Conservation (phyloP, 2,888 invertebrate genomes). For the Phortica magna region DNA sequence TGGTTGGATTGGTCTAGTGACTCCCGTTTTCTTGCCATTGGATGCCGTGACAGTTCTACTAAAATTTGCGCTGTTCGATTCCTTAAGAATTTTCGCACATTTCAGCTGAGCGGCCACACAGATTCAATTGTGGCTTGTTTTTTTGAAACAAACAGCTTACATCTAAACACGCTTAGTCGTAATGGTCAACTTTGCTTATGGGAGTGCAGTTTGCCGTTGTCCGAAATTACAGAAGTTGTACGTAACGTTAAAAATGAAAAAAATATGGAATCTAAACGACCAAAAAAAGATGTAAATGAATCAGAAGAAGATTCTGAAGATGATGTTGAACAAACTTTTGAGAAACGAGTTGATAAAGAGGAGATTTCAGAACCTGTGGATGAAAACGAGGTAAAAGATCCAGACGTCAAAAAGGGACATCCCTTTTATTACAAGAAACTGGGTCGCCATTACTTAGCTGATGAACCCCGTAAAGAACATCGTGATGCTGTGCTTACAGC, state of each 20-base stretch:
- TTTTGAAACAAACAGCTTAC: slow-evolving; percentile 91
- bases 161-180: slow-evolving; percentile 89
- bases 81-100: slow-evolving; percentile 86
- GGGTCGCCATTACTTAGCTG: slow-evolving; percentile 86
- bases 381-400: slow-evolving; percentile 77
- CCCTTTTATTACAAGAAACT: slow-evolving; percentile 84
- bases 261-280: slow-evolving; percentile 29
- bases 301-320: slow-evolving; percentile 85
- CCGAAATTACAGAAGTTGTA: slow-evolving; percentile 79
- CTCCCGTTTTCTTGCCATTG: slow-evolving; percentile 92
- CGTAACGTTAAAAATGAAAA: slow-evolving; percentile 42
- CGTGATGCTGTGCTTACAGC: slow-evolving; percentile 85
- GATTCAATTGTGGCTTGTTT: slow-evolving; percentile 91
- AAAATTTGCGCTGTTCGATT: slow-evolving; percentile 89
- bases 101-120: slow-evolving; percentile 89
- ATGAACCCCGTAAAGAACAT: slow-evolving; percentile 83
- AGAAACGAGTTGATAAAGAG: slow-evolving; percentile 48
- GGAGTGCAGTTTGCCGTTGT: slow-evolving; percentile 88
- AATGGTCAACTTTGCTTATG: slow-evolving; percentile 89
- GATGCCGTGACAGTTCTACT: slow-evolving; percentile 93
- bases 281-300: slow-evolving; percentile 74
- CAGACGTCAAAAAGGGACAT: slow-evolving; percentile 72
- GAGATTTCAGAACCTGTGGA: slow-evolving; percentile 72
- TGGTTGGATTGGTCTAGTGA: slow-evolving; percentile 96
- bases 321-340: slow-evolving; percentile 79